phyloP scores from a whole-genome alignment of 2,888 invertebrate genomes.

The Taenaris catops region DNA sequence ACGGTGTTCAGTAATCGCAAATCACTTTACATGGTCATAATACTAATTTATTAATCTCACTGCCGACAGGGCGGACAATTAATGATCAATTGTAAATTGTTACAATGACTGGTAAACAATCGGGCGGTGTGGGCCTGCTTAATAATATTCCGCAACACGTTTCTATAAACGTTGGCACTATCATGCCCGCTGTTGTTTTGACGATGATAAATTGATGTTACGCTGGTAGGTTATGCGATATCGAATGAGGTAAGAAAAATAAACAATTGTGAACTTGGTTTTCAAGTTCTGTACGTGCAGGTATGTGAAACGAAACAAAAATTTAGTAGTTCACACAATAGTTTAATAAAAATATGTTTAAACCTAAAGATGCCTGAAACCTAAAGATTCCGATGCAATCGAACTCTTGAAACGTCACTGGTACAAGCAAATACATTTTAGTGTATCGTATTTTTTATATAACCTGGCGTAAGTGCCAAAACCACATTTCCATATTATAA shows the following conservation, averaged over 20 bases:
- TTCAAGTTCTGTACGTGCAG: no score
- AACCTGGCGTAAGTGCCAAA: no score
- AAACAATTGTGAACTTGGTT: constrained; percentile 3
- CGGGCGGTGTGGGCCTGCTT: constrained; percentile 45
- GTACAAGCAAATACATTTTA: no score
- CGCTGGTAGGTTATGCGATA: not conserved
- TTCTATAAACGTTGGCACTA: constrained; percentile 55
- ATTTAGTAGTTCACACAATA: no score
- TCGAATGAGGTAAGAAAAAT: constrained; percentile 3
- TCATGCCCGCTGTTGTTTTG: constrained; percentile 50
- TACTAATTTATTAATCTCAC: constrained; percentile 34
- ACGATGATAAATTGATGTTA: constrained; percentile 60
- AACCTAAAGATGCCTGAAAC: no score
- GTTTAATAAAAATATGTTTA: no score
- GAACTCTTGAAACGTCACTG: no score
- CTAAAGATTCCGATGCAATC: no score
- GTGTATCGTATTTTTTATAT: no score
- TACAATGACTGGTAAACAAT: constrained; percentile 66
- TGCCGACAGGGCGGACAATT: constrained; percentile 57
- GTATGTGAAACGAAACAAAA: no score
- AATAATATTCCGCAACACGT: constrained; percentile 68
- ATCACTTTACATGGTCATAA: constrained; percentile 20
- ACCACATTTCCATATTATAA: no score
- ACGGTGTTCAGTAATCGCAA: constrained; percentile 16
- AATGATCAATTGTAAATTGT: constrained; percentile 66